These are phyloP conservation scores for Xylocopa sonorina DNA, from an alignment of 1,140 invertebrate genomes.

Conservation along the genomic window DNA sequence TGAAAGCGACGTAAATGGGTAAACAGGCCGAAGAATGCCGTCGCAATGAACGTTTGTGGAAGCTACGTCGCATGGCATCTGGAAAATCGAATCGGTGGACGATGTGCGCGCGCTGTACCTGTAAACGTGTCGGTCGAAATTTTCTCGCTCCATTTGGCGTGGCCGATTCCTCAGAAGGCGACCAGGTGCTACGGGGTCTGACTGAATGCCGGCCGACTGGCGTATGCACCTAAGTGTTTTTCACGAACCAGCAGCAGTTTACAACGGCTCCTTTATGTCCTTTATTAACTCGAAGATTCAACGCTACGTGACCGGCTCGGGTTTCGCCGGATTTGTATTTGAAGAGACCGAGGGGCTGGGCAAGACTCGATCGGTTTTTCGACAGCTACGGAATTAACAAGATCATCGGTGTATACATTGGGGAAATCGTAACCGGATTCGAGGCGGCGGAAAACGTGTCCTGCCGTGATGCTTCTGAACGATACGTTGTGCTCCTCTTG, in stretches of 20 bases:
- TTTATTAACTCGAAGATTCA: conserved; percentile 57
- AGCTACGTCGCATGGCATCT: background rate
- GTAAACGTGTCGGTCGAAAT: background rate
- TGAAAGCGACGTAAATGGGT: no score
- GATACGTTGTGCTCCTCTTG: background rate
- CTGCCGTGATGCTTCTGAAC: no score
- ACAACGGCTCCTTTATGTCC: conserved; percentile 52
- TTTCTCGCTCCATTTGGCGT: conserved; percentile 17
- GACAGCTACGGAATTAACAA: conserved; percentile 27
- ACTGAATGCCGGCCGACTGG: conserved; percentile 10
- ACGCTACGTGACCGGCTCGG: conserved; percentile 41
- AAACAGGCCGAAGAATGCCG: background rate
- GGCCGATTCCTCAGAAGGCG: background rate
- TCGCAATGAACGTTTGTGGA: background rate
- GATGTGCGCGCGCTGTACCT: background rate
- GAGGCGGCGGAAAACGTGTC: background rate
- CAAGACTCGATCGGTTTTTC: background rate
- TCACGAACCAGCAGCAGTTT: conserved; percentile 52
- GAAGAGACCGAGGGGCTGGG: background rate
- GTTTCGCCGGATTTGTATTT: conserved; percentile 50
- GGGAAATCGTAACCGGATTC: background rate
- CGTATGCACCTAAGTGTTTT: conserved; percentile 49
- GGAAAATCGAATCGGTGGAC: background rate
- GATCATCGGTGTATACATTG: conserved; percentile 1
- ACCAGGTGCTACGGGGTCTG: conserved; percentile 49